Conservation (phyloP, 2,113 vertebrate species). For the Dicaeum eximium region DNA sequence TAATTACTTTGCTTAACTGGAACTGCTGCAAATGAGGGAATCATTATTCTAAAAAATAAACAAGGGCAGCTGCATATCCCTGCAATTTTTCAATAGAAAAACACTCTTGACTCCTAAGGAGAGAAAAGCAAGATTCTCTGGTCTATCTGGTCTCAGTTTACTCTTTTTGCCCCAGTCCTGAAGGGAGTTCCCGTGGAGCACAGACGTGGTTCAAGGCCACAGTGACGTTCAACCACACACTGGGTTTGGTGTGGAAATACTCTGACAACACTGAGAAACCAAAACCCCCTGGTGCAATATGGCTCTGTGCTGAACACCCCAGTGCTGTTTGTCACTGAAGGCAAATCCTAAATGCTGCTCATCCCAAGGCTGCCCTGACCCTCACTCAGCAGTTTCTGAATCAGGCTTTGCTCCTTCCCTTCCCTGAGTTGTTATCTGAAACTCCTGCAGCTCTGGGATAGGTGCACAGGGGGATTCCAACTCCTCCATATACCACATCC, state of each 20-base stretch:
- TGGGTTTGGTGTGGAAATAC: not conserved
- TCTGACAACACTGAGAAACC: accelerated
- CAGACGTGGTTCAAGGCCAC: accelerated
- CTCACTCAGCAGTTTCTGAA: not conserved
- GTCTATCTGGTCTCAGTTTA: not conserved
- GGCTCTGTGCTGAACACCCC: not conserved
- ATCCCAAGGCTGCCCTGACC: not conserved
- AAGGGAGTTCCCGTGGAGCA: not conserved
- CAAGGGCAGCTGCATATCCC: not conserved
- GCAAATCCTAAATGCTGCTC: not conserved
- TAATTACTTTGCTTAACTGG: not conserved
- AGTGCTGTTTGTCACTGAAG: not conserved
- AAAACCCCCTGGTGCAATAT: accelerated
- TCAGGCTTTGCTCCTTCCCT: not conserved
- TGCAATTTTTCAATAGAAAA: not conserved
- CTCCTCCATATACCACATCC: not conserved
- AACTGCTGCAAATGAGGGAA: not conserved
- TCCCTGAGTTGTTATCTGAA: not conserved
- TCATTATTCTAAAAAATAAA: not conserved
- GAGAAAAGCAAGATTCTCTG: not conserved
- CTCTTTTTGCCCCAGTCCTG: not conserved
- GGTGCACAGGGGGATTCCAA: not conserved
- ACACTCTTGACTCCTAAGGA: not conserved
- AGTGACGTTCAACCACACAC: accelerated
- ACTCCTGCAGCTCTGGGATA: not conserved